Percentiles rank a stretch among this genome's conserved stretches.
Conservation (phyloP, 2,113 vertebrate species). For the Neoarius graeffei region DNA sequence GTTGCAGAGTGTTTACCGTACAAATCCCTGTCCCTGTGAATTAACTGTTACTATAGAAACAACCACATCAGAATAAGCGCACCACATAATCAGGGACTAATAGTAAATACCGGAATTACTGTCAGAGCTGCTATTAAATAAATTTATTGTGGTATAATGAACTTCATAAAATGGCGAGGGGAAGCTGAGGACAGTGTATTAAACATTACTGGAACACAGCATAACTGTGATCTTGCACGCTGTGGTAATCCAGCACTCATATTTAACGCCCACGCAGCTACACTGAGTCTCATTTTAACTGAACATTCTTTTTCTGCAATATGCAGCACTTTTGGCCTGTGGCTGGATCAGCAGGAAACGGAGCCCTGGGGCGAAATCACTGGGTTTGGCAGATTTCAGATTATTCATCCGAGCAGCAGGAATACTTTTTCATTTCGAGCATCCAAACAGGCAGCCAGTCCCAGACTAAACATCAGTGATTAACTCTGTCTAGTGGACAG, state of each 20-base stretch:
- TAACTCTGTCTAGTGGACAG: neutral
- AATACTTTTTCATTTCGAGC: neutral
- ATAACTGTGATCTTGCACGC: neutral
- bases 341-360: conserved; percentile 16
- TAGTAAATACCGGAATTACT: neutral
- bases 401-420: conserved; percentile 50
- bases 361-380: neutral
- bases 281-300: neutral
- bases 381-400: conserved; percentile 44
- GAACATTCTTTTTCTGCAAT: neutral
- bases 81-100: neutral
- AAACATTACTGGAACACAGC: neutral
- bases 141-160: neutral
- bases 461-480: neutral
- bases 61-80: neutral
- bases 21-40: neutral
- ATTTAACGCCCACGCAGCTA: neutral
- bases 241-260: neutral
- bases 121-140: neutral
- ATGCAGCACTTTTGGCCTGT: conserved; percentile 4
- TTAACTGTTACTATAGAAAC: conserved; percentile 6
- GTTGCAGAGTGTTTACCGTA: neutral
- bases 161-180: neutral
- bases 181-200: neutral
- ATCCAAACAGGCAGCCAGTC: neutral